Percentiles rank a stretch among this genome's conserved stretches.
Evolutionary conservation across 2,888 invertebrate species (phyloP).

Genomic region (Caenorhabditis becei): DNA sequence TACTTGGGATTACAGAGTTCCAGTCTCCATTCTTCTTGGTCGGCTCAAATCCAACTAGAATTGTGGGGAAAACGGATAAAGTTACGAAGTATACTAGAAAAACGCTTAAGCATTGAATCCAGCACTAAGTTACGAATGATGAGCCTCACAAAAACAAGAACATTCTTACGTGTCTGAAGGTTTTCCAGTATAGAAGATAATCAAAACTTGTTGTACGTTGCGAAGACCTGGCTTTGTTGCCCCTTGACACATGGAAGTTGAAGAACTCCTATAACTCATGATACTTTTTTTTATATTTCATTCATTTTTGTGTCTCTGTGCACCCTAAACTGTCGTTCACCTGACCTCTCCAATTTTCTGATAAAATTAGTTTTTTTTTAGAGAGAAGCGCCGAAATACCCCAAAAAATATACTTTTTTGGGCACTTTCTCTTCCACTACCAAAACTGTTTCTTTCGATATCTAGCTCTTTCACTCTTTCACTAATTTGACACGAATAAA

Average conservation of each 20-base stretch:
- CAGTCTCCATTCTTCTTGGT: conserved; percentile 19
- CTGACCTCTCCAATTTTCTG: no score
- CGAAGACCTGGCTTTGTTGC: conserved; percentile 44
- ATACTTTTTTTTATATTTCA: no score
- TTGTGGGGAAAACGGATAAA: conserved; percentile 91
- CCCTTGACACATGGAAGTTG: conserved; percentile 59
- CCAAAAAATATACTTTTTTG: no score
- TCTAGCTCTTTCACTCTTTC: no score
- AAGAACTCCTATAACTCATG: conserved; percentile 64
- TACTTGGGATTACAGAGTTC: conserved; percentile 57
- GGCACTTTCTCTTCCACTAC: no score
- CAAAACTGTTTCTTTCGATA: no score
- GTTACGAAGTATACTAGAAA: conserved; percentile 95
- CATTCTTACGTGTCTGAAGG: conserved; percentile 54
- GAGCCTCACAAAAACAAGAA: neutral
- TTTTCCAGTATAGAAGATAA: conserved; percentile 50
- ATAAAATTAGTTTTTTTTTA: no score
- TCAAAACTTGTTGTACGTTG: conserved; percentile 31
- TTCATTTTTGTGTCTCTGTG: no score
- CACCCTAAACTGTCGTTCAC: no score
- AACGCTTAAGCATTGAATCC: conserved; percentile 91
- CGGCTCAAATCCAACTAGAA: conserved; percentile 87
- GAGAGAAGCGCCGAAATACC: no score
- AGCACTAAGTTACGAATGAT: conserved; percentile 77
- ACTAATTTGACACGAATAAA: no score